Base-by-base conservation (phyloP, 2,888 invertebrate species). In the Xanthorhoe designata region DNA sequence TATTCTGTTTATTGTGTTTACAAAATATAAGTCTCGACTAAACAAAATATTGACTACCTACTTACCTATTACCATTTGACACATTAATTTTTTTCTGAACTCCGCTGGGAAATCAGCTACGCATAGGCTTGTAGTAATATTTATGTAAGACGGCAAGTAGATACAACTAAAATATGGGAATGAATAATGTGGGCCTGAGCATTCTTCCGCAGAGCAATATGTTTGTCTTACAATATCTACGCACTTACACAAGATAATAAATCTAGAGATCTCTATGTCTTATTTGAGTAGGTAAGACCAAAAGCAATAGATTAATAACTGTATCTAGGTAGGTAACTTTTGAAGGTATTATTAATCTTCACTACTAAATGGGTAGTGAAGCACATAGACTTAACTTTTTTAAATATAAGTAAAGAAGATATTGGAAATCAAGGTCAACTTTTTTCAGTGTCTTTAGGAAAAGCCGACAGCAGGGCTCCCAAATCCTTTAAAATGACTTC, bases 41-140 rank as follows among this genome's bases (percentile, higher is more conserved):
- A 42, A 55, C 51, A 35, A 58, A 58, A 38, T 55, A 64, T 61
- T 54, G 8, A 35, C 55, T 1, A 24, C 2, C 2, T 24, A 24
- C 24, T 4, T 24, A 24, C 24, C 24, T 42, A 62, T 58, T 50
- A 53, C 38, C 32, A 66, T 62, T 67, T 63, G 67, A 67, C 67
- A 67, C 63, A 59, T 55, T 63, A 60, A 60, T 52, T 60, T 67
- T 45, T 63, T 63, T 47, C 51, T 60, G 8, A 58, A 60, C 56
- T 63, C 63, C 56, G 18, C 18, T 19, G 63, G 63, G 67, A 63
- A 67, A 67, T 67, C 52, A 67, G 5, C 38, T 51, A 35, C 61
- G 58, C 9, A 55, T 32, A 59, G 50, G 67, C 55, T 60, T 52
- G 54, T 13, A 32, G 24, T 49, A 58, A 62, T 66, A 66, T 66